Evolutionary conservation across 1,140 invertebrate species (phyloP).

Genomic region (Andrena cerasifolii): DNA sequence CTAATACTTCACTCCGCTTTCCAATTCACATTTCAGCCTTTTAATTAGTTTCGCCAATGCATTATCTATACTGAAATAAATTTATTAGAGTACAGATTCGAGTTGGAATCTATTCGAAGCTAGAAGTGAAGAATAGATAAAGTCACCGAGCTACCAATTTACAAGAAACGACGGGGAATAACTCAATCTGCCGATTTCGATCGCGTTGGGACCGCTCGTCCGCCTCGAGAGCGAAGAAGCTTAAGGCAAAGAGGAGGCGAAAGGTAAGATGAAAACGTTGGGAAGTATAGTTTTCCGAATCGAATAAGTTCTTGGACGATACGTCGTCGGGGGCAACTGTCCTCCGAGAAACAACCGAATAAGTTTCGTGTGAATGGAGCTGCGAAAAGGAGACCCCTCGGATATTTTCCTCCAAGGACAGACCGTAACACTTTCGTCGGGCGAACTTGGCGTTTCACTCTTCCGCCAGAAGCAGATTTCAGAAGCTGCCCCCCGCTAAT

Average conservation of each 20-base stretch:
- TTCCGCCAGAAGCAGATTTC: neutral
- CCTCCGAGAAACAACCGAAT: slow-evolving; percentile 10
- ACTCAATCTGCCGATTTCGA: neutral
- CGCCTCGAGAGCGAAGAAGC: too few species aligned
- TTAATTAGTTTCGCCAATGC: too few species aligned
- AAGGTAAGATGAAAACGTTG: neutral
- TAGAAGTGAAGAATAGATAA: too few species aligned
- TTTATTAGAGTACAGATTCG: too few species aligned
- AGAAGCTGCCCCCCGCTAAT: neutral
- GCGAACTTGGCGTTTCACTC: neutral
- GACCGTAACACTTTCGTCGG: slow-evolving; percentile 1
- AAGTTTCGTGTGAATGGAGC: slow-evolving; percentile 13
- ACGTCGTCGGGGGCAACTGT: neutral
- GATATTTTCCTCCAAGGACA: neutral
- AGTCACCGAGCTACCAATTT: too few species aligned
- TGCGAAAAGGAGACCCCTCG: neutral
- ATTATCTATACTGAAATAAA: too few species aligned
- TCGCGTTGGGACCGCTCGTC: too few species aligned
- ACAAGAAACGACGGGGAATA: too few species aligned
- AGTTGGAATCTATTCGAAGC: too few species aligned
- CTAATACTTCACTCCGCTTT: too few species aligned
- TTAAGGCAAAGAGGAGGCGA: neutral
- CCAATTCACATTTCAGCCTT: too few species aligned
- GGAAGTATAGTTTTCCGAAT: neutral
- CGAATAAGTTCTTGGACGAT: slow-evolving; percentile 20